phyloP scores from a whole-genome alignment of 2,797 vertebrate species.

The Xenopus petersii region DNA sequence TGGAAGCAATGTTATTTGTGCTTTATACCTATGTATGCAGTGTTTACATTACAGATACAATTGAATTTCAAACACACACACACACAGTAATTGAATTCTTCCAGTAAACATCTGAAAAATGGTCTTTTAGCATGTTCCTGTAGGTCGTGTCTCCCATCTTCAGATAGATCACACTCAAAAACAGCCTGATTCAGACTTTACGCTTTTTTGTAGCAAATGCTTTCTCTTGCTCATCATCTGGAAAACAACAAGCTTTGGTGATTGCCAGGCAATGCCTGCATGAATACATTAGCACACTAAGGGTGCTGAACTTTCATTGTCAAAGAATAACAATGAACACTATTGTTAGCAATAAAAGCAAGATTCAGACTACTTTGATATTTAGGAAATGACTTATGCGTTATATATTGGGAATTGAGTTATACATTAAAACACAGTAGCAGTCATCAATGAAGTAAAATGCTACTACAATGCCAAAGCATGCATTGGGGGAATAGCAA shows the following conservation, averaged over 20 bases:
- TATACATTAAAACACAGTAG: no score
- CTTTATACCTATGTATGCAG: not conserved
- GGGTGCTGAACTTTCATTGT: no score
- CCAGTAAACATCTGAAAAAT: not conserved
- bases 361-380: no score
- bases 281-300: no score
- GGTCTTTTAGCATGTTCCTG: not conserved
- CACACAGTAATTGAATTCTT: not conserved
- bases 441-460: no score
- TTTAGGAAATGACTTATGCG: no score
- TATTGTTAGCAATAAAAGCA: no score
- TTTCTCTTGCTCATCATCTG: conserved; percentile 77
- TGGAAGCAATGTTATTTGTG: conserved; percentile 37
- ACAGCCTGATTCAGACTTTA: conserved; percentile 60
- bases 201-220: conserved; percentile 76
- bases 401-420: no score
- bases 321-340: no score
- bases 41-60: not conserved
- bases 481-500: no score
- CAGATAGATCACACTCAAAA: not conserved
- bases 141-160: not conserved
- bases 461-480: no score
- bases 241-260: conserved; percentile 52
- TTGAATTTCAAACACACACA: not conserved
- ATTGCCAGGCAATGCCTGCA: no score